These are phyloP conservation scores for Mesembrinibis cayennensis DNA, from an alignment of 2,113 vertebrate genomes.

Conservation along the genomic window DNA sequence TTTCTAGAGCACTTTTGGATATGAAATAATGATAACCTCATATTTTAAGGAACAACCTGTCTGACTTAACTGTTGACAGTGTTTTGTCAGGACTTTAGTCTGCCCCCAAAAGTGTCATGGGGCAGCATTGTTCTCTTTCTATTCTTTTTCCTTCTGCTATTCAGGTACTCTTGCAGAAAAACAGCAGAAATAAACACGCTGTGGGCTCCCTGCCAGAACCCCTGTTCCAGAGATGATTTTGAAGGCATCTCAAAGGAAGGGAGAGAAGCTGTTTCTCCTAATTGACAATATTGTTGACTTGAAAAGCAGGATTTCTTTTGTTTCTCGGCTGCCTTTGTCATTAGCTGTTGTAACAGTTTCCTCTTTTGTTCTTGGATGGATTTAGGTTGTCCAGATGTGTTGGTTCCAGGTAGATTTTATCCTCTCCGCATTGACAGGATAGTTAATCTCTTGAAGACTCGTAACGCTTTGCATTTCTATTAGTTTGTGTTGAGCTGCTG, in stretches of 20 bases:
- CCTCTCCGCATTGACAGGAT: not conserved
- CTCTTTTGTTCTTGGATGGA: not conserved
- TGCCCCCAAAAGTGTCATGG: not conserved
- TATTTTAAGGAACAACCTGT: not conserved
- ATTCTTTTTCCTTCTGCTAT: not conserved
- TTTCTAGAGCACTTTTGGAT: not conserved
- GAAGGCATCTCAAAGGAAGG: not conserved
- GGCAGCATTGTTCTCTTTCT: not conserved
- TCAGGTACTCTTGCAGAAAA: not conserved
- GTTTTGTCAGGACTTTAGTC: not conserved
- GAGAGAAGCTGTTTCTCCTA: not conserved
- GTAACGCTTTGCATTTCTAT: fast-evolving
- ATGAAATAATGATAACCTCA: not conserved
- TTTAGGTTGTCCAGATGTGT: not conserved
- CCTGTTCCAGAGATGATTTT: not conserved
- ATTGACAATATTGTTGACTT: not conserved
- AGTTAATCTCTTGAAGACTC: not conserved
- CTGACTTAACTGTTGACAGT: not conserved
- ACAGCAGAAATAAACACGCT: not conserved
- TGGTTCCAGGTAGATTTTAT: not conserved
- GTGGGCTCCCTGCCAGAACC: not conserved
- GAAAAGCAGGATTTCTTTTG: not conserved
- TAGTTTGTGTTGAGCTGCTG: not conserved
- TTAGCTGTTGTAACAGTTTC: not conserved
- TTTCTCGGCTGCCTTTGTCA: not conserved